Evolutionary conservation across 1,140 invertebrate genomes (phyloP), one percentile per base, ranked within the genome.

Genomic region (Berghia stephanieae): DNA sequence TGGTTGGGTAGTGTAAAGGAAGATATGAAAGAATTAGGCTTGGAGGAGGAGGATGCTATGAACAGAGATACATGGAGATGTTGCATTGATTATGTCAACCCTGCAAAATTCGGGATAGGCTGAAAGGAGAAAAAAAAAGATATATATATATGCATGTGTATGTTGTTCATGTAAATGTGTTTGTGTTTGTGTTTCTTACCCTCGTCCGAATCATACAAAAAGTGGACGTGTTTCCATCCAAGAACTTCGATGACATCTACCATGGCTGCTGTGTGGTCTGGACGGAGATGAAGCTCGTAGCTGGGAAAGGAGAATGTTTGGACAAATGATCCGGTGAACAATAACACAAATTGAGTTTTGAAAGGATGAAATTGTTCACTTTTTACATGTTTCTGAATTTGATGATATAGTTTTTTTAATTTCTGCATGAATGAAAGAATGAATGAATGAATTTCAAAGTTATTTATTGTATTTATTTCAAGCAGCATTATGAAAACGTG

Each of bases 171-270:
- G n/a, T n/a, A n/a, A n/a, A n/a, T n/a, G n/a, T n/a, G n/a, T n/a
- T n/a, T n/a, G n/a, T n/a, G n/a, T n/a, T n/a, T n/a, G n/a, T n/a
- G 24, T 70, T 69, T 60, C 94, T 94, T 91, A 97, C 96, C 96
- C 89, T 97, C 96, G 87, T 97, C 95, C 6, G 96, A 96, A 90
- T 97, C 95, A 88, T 98, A 98, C 76, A 98, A 92, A 90, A 97
- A 98, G 86, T 97, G 95, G 84, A 98, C 95, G 86, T 94, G 94
- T 81, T 93, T 93, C 96, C 96, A 98, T 60, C 94, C 93, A 87
- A 97, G 97, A 88, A 95, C 94, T 80, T 93, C 91, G 82, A 98
- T 95, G 46, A 96, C 94, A 91, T 97, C 96, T 82, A 97, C 94
- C 83, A 98, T 95, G 52, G 96, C 96, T 82, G 93, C 93, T 88